Base-by-base conservation (phyloP, 2,797 vertebrate genomes). In the Mus minutoides region DNA sequence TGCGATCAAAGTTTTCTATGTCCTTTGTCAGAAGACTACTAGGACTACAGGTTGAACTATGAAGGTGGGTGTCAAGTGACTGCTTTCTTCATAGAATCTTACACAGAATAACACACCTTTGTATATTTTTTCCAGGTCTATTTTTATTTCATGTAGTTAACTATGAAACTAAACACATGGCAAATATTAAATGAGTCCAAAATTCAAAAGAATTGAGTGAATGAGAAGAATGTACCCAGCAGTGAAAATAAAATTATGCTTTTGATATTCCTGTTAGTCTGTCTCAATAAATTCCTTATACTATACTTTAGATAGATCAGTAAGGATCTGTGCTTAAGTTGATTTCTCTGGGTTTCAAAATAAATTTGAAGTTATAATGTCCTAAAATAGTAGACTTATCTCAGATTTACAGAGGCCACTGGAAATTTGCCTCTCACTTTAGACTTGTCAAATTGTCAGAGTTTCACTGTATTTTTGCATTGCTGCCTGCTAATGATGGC, bases 371-470 rank as follows among this genome's bases (percentile, higher is more conserved):
- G 85, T 83, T 97, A 97, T 94, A 79, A 96, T 95, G 78, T 95
- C 80, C 91, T 96, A 37, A 75, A 94, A 96, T 19, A 94, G 90
- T 64, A 71, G 89, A 88, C 43, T 94, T 96, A 96, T 71, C 83
- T 97, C 76, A 80, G 84, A 96, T 93, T 95, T 98, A 96, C 69
- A 94, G 84, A 96, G 46, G 82, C 89, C 96, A 86, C 84, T 96
- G 82, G 22, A 96, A 97, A 96, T 95, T 98, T 97, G 96, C 69
- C 77, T 96, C 80, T 94, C 93, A 90, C 58, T 97, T 87, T 75
- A 96, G 98, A 98, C 67, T 96, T 49, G 90, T 95, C 91, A 97
- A 96, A 75, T 96, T 95, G 78, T 97, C 88, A 94, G 90, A 96
- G 24, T 92, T 93, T 94, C 92, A 88, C 73, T 87, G 83, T 56